Evolutionary conservation across 2,888 invertebrate species (phyloP).

Genomic region (Auanema sp.): DNA sequence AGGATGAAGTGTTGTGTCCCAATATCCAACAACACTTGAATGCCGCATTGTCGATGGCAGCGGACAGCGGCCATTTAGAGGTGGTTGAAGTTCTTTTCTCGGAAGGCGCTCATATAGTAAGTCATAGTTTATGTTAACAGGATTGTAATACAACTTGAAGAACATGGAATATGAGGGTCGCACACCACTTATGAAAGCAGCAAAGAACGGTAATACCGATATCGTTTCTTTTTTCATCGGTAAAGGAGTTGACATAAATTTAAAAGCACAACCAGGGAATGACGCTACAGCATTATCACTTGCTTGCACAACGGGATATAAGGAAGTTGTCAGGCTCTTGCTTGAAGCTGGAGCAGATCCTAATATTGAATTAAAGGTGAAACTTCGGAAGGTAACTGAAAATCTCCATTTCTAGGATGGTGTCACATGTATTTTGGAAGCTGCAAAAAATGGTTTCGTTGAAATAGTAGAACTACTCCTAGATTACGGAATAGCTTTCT

Average conservation of each 20-base stretch:
- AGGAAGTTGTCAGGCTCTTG: constrained; percentile 86
- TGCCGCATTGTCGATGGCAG: constrained; percentile 74
- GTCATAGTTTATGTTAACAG: too few species aligned
- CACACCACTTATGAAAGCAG: constrained; percentile 97
- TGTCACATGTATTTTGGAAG: constrained; percentile 96
- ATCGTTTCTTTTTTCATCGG: constrained; percentile 92
- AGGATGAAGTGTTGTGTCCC: constrained; percentile 7
- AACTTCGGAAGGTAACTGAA: background rate
- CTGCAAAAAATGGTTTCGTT: constrained; percentile 95
- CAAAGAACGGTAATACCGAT: constrained; percentile 90
- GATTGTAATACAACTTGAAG: constrained; percentile 65
- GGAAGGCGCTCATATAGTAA: constrained; percentile 82
- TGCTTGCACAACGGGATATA: constrained; percentile 90
- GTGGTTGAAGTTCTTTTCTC: constrained; percentile 88
- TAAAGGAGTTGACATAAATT: constrained; percentile 74
- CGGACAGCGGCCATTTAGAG: constrained; percentile 97
- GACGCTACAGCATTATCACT: constrained; percentile 95
- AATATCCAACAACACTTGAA: constrained; percentile 13
- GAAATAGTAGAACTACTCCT: constrained; percentile 89
- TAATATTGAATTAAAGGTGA: constrained; percentile 87
- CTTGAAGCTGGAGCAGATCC: constrained; percentile 90
- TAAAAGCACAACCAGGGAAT: constrained; percentile 64
- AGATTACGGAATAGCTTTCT: constrained; percentile 68
- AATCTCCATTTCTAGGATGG: constrained; percentile 82
- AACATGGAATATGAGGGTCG: constrained; percentile 83